Evolutionary conservation across 2,888 invertebrate species (phyloP), one percentile per base, ranked within the genome.

Genomic region (Iselma pallidipennis): DNA sequence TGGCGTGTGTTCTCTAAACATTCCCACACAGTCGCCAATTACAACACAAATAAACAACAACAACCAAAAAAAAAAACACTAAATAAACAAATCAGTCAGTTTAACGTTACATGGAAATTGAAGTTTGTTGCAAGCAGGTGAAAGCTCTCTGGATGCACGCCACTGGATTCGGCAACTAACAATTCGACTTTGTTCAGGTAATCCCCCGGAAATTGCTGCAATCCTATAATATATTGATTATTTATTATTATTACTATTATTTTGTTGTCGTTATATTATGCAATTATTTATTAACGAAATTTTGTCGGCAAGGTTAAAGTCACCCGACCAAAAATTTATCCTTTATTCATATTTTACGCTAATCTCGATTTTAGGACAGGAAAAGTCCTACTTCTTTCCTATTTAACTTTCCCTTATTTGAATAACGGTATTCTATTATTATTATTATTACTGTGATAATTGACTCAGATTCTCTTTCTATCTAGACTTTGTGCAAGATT

Each of bases 1-100:
- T 55, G 45, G 45, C 45, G 16, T 61, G 64, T 55, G 64, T 57
- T 58, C 57, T 25, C 21, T 57, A 56, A 45, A 50, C 55, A n/a
- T 49, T 49, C 21, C 53, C 55, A 52, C 49, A 55, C 53, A 53
- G 45, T 45, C 48, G 12, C 19, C 54, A 37, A 50, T 42, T 37
- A 59, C 54, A 52, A 49, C 49, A 37, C 49, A 42, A 59, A 59
- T 54, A 48, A 37, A 54, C 28, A 21, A 12, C 19, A 45, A 45
- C 29, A 21, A 12, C 14, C 51, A 10, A 12, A 19, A n/a, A 6
- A 16, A 19, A 19, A 51, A 14, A 19, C 6, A 28, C 4, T 21
- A 26, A 10, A 12, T 16, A 14, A 16, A 12, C 3, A 3, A 29
- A 51, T 7, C 12, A 10, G n/a, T 37, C 42, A 6, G 4, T 3